phyloP scores from a whole-genome alignment of 2,113 vertebrate species.

The Cyanoderma ruficeps region DNA sequence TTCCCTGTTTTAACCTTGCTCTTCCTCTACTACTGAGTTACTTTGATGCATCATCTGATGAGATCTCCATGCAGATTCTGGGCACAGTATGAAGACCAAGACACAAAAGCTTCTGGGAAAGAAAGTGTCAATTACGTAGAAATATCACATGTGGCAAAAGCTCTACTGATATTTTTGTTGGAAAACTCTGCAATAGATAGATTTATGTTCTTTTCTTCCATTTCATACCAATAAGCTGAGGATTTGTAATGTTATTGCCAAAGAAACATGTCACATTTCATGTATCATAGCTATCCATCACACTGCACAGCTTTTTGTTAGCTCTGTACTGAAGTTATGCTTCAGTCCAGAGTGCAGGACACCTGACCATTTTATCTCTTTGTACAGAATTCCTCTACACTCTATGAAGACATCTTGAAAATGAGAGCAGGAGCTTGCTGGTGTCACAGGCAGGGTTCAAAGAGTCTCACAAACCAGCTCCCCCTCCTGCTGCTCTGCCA shows the following conservation, averaged over 20 bases:
- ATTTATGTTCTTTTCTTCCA: not conserved
- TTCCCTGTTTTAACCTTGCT: not conserved
- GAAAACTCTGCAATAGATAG: not conserved
- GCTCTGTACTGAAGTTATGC: not conserved
- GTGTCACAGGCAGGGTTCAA: not conserved
- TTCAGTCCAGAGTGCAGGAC: accelerated
- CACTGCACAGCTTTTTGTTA: not conserved
- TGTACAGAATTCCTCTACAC: not conserved
- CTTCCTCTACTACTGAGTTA: not conserved
- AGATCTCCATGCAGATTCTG: not conserved
- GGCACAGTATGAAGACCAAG: not conserved
- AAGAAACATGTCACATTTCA: not conserved
- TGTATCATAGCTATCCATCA: not conserved
- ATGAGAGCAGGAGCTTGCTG: not conserved
- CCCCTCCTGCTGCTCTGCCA: not conserved
- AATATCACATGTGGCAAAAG: not conserved
- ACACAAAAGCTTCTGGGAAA: not conserved
- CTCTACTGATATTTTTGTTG: not conserved
- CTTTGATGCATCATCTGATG: not conserved
- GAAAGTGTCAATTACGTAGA: not conserved
- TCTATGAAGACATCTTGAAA: not conserved
- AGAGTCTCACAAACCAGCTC: not conserved
- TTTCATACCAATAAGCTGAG: not conserved
- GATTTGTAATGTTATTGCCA: not conserved
- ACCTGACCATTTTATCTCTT: not conserved